Conservation (phyloP, 2,113 vertebrate genomes). For the Carettochelys insculpta region DNA sequence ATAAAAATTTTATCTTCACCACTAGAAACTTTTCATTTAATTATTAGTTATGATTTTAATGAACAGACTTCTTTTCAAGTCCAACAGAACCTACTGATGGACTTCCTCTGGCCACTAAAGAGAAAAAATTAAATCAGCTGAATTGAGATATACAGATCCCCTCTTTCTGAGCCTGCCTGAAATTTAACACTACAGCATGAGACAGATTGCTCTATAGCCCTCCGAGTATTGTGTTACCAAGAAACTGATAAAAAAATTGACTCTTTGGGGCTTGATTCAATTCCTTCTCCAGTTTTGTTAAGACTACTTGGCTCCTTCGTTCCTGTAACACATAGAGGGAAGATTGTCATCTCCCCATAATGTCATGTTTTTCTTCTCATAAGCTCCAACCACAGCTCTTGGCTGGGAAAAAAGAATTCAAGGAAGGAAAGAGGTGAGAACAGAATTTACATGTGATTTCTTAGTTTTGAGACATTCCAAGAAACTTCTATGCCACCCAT, state of each 20-base stretch:
- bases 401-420: background rate
- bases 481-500: background rate
- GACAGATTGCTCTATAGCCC: background rate
- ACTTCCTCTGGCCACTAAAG: background rate
- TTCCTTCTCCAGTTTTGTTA: background rate
- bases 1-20: background rate
- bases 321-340: background rate
- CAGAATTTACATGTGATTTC: background rate
- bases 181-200: background rate
- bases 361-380: background rate
- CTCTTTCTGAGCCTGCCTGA: background rate
- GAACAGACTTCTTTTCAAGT: background rate
- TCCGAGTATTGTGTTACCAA: background rate
- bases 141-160: background rate
- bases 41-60: background rate
- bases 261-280: background rate
- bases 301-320: background rate
- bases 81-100: background rate
- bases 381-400: background rate
- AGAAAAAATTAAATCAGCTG: background rate
- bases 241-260: background rate
- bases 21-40: background rate
- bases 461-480: background rate
- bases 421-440: background rate
- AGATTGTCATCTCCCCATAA: background rate